Base-by-base conservation (phyloP, 1,140 invertebrate genomes). In the Bombus sylvicola region DNA sequence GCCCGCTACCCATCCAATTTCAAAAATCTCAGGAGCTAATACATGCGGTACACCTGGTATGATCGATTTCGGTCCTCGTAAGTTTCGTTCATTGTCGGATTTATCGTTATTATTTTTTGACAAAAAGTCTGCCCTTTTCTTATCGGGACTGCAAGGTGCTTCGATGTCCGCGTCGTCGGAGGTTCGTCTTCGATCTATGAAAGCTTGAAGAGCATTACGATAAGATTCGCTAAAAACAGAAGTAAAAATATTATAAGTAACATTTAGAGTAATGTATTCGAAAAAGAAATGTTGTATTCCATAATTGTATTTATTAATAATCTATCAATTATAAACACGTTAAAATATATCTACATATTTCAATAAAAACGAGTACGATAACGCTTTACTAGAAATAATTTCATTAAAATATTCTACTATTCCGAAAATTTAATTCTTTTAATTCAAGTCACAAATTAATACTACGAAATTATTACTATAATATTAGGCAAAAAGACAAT, bases 1-100 rank as follows among this genome's bases (percentile, higher is more conserved):
- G 5, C 93, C 93, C 0, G 92, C 85, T n/a, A 94, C 76, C 85
- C 85, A 92, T 28, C 90, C 92, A 12, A 94, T 92, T 69, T 94
- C 93, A 53, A 92, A 92, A 73, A 94, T 89, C 12, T 94, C 92
- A 0, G 92, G 84, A 12, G 90, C 81, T 34, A 34, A 66, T 47
- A 92, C 75, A 18, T 91, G 84, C 0, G 93, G 93, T 12, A 93
- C 78, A 37, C 91, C 92, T 3, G 89, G 71, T 37, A 93, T 72
- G 5, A 85, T 6, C 1, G 81, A 68, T 18, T 75, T 41, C 1
- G 59, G 34, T 82, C 89, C 83, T 9, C 81, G 64, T 0, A 37
- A 75, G 28, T 90, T 92, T 0, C 74, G 64, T 64, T 87, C 75
- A 10, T 88, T 86, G 22, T 88, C 83, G 64, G 76, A 87, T 68